Evolutionary conservation across 30 jellyfish, hydroid and myxozoan genomes (phyloP).

Genomic region (Turritopsis dohrnii): DNA sequence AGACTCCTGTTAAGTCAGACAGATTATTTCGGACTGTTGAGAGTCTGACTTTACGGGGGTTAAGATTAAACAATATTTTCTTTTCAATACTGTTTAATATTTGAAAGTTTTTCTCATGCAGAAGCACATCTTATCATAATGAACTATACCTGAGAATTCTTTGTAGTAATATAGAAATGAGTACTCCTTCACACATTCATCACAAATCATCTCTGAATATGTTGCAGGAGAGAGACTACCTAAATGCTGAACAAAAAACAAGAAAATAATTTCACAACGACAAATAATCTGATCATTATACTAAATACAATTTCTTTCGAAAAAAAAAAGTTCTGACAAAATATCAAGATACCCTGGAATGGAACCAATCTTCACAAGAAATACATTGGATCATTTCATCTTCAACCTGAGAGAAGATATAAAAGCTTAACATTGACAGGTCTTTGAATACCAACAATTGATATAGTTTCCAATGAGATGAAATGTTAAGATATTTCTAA

Average conservation of each 20-base stretch:
- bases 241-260: slow-evolving; percentile 56
- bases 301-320: neutral
- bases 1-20: too few relatives aligned
- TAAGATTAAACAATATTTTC: too few relatives aligned
- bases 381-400: slow-evolving; percentile 93
- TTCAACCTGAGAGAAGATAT: slow-evolving; percentile 53
- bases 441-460: neutral
- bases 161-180: slow-evolving; percentile 60
- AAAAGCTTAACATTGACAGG: neutral
- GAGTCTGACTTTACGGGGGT: too few relatives aligned
- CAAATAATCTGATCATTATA: too few relatives aligned
- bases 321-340: too few relatives aligned
- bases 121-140: neutral
- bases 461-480: too few relatives aligned
- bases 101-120: too few relatives aligned
- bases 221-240: slow-evolving; percentile 71
- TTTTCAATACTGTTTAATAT: too few relatives aligned
- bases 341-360: slow-evolving; percentile 76
- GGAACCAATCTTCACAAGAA: slow-evolving; percentile 88
- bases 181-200: slow-evolving; percentile 53
- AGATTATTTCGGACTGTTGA: too few relatives aligned
- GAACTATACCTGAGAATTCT: slow-evolving; percentile 48
- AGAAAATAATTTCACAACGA: neutral
- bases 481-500: too few relatives aligned
- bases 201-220: slow-evolving; percentile 75